A percentile compares a stretch with the other conserved stretches of the same genome.
Evolutionary conservation across 2,888 invertebrate species (phyloP).

Genomic region (Nomada ruficornis): DNA sequence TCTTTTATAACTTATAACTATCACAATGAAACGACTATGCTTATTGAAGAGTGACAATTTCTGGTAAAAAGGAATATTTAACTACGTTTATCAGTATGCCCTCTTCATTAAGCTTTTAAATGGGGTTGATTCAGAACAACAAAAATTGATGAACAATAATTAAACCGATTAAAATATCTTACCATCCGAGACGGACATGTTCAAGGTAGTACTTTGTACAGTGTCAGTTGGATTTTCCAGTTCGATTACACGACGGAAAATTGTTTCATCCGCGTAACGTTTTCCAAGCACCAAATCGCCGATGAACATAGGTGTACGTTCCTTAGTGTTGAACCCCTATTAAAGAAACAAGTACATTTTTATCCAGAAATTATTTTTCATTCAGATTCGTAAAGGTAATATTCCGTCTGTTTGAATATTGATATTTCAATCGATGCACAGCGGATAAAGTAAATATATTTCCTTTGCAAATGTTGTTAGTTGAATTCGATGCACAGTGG

Average conservation of each 20-base stretch:
- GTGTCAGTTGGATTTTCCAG: constrained; percentile 77
- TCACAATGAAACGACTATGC: too few species aligned
- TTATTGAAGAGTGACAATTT: too few species aligned
- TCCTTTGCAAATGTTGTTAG: too few species aligned
- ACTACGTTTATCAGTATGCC: too few species aligned
- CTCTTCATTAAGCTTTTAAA: too few species aligned
- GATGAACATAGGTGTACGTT: constrained; percentile 73
- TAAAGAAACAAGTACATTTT: background rate
- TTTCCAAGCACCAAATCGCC: constrained; percentile 79
- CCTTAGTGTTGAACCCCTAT: constrained; percentile 40
- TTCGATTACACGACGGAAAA: constrained; percentile 78
- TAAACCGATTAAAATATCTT: constrained; percentile 25
- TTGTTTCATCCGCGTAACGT: constrained; percentile 77
- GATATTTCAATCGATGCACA: too few species aligned
- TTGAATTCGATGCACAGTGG: too few species aligned
- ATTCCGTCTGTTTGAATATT: too few species aligned
- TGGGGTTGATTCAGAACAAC: too few species aligned
- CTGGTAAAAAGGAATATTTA: too few species aligned
- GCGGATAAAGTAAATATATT: too few species aligned
- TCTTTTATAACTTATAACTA: background rate
- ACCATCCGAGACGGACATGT: constrained; percentile 77
- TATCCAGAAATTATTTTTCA: background rate
- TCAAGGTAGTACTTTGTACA: constrained; percentile 75
- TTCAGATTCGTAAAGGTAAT: background rate
- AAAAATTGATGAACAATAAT: too few species aligned